Conservation (phyloP, 2,113 vertebrate genomes). For the Megaceryle torquata region DNA sequence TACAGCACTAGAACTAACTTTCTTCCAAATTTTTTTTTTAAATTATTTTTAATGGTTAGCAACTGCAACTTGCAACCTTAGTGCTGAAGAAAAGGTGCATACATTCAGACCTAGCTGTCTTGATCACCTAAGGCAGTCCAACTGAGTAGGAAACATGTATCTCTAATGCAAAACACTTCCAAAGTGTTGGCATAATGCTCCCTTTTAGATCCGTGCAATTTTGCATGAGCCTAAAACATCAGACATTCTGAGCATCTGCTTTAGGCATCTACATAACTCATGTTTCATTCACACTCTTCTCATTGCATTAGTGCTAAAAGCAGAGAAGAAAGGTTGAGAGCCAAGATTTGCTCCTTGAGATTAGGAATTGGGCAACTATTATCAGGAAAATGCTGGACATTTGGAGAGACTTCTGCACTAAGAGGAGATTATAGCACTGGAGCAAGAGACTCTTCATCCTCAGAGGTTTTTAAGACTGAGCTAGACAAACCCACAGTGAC, state of each 20-base stretch:
- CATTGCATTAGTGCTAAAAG: neutral
- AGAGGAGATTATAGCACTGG: neutral
- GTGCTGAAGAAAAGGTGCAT: neutral
- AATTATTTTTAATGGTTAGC: neutral
- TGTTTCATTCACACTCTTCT: neutral
- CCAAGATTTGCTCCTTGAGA: neutral
- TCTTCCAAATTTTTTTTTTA: neutral
- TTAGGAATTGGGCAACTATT: neutral
- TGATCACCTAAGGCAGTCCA: neutral
- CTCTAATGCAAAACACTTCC: neutral
- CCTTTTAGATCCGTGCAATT: neutral
- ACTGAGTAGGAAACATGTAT: neutral
- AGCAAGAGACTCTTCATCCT: neutral
- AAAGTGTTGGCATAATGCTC: fast-evolving
- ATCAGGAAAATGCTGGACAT: neutral
- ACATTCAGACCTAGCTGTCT: neutral
- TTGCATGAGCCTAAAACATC: neutral
- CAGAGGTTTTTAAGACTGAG: neutral
- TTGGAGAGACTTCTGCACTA: neutral
- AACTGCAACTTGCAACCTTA: neutral
- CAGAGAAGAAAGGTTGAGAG: neutral
- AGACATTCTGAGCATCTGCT: neutral
- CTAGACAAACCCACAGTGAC: neutral
- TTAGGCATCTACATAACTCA: neutral
- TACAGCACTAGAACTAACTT: neutral